These are phyloP conservation scores for Anguilla marmorata DNA, from an alignment of 2,797 vertebrate genomes.

Conservation along the genomic window DNA sequence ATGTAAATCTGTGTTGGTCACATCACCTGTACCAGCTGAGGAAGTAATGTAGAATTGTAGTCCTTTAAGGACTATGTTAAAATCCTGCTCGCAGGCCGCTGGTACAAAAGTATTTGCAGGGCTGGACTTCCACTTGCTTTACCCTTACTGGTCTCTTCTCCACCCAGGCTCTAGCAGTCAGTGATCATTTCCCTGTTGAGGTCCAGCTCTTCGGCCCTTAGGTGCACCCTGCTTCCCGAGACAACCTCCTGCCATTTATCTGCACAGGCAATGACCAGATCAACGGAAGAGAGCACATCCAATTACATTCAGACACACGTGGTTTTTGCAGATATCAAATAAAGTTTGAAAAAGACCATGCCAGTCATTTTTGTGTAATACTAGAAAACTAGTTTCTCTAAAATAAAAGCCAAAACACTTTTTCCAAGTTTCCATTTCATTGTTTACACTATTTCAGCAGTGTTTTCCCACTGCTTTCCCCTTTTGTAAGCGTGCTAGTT, in stretches of 20 bases:
- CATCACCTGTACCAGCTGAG: not conserved
- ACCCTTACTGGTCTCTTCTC: not conserved
- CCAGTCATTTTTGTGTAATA: not conserved
- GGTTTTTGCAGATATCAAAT: not conserved
- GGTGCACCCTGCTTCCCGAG: not conserved
- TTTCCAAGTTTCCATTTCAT: not conserved
- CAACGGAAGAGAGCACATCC: not conserved
- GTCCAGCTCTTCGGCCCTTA: slow-evolving; percentile 58
- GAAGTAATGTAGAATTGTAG: not conserved
- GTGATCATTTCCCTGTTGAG: slow-evolving; percentile 90
- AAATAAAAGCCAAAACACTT: not conserved
- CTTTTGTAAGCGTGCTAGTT: not conserved
- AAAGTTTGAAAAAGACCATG: not conserved
- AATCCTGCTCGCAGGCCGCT: not conserved
- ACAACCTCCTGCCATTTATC: not conserved
- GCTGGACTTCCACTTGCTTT: not conserved
- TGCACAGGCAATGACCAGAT: not conserved
- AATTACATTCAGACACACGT: not conserved
- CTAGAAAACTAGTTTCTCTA: not conserved
- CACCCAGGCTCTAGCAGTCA: slow-evolving; percentile 80
- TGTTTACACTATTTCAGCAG: not conserved
- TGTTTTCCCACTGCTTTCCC: not conserved
- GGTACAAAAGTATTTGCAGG: not conserved
- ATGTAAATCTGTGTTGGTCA: not conserved
- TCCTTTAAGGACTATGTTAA: not conserved